phyloP scores from a whole-genome alignment of 2,113 vertebrate species.

The Hippocampus mohnikei region DNA sequence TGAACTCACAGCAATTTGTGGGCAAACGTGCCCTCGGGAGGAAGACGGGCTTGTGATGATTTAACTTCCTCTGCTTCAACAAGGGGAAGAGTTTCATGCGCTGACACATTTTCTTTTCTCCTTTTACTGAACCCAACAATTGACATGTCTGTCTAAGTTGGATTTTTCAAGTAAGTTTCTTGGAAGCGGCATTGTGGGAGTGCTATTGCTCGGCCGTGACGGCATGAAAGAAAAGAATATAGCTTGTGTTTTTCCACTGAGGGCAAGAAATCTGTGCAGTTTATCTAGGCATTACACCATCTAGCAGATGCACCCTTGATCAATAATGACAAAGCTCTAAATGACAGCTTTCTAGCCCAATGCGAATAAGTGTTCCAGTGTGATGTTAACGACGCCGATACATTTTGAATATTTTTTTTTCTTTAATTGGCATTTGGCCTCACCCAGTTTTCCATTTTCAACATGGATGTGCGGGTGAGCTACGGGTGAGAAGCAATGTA shows the following conservation, averaged over 20 bases:
- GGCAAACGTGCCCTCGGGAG: slow-evolving; percentile 33
- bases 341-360: background rate
- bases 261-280: background rate
- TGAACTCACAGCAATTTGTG: background rate
- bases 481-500: too few relatives aligned
- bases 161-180: slow-evolving; percentile 23
- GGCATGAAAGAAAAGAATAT: slow-evolving; percentile 3
- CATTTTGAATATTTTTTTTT: background rate
- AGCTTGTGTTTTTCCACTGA: background rate
- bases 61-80: slow-evolving; percentile 14
- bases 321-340: background rate
- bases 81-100: slow-evolving; percentile 16
- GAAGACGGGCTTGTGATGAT: slow-evolving; percentile 23
- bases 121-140: slow-evolving; percentile 28
- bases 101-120: slow-evolving; percentile 20
- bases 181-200: slow-evolving; percentile 23
- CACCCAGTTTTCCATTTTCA: background rate
- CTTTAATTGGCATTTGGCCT: background rate
- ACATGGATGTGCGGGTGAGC: too few relatives aligned
- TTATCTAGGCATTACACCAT: background rate
- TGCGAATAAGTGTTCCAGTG: background rate
- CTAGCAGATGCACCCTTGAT: slow-evolving; percentile 7
- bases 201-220: slow-evolving; percentile 13
- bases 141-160: slow-evolving; percentile 30
- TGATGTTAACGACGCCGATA: background rate